A percentile compares a stretch with the other conserved stretches of the same genome.
phyloP scores from a whole-genome alignment of 92 coral and sea anemone species.

The Porites rus region DNA sequence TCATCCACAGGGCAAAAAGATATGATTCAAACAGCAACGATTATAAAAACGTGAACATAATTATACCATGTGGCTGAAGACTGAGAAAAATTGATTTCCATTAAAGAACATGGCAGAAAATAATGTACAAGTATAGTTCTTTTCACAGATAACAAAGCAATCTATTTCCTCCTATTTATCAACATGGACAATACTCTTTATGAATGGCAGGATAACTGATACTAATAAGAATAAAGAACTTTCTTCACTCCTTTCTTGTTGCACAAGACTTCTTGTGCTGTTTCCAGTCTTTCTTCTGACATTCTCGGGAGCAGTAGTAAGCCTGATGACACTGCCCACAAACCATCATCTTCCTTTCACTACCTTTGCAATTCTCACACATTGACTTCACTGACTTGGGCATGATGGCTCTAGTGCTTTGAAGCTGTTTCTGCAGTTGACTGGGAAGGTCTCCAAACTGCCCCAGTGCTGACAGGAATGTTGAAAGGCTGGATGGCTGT shows the following conservation, averaged over 20 bases:
- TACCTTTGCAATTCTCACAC: conserved; percentile 62
- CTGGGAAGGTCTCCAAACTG: conserved; percentile 28
- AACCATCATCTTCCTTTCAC: conserved; percentile 67
- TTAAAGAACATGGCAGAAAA: too few relatives aligned
- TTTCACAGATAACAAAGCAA: too few relatives aligned
- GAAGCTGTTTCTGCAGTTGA: conserved; percentile 39
- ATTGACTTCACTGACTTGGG: conserved; percentile 37
- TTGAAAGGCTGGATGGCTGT: conserved; percentile 33
- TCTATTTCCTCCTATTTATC: too few relatives aligned
- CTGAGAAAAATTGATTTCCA: too few relatives aligned
- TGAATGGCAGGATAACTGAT: neutral
- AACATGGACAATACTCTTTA: neutral
- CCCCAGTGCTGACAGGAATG: conserved; percentile 33
- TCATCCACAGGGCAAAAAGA: too few relatives aligned
- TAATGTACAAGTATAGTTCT: too few relatives aligned
- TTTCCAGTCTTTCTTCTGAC: conserved; percentile 88
- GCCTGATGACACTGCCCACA: conserved; percentile 73
- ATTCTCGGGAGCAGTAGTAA: conserved; percentile 76
- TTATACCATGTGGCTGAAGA: too few relatives aligned
- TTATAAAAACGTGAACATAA: too few relatives aligned
- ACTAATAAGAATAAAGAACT: neutral
- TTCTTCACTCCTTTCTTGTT: conserved; percentile 13
- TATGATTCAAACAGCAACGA: too few relatives aligned
- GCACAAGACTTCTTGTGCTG: conserved; percentile 71
- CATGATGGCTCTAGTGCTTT: conserved; percentile 18